These are phyloP conservation scores for Takifugu flavidus DNA, from an alignment of 2,113 vertebrate species.

Conservation along the genomic window DNA sequence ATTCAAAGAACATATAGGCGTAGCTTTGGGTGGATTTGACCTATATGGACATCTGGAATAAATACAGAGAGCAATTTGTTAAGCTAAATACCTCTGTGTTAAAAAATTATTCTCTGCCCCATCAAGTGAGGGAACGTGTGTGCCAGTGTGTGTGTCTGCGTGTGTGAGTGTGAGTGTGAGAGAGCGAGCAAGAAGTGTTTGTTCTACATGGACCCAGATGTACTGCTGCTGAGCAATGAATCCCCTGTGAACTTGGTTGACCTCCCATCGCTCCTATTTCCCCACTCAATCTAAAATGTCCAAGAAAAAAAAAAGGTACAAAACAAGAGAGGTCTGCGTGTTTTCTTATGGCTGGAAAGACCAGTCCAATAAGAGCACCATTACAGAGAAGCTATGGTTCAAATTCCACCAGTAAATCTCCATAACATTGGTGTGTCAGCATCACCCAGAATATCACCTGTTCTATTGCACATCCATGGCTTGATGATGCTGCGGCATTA, in stretches of 20 bases:
- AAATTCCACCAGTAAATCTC: no score
- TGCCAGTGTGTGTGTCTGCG: no score
- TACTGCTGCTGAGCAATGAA: constrained; percentile 31
- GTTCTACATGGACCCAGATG: constrained; percentile 18
- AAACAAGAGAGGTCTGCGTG: constrained; percentile 35
- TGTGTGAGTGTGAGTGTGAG: no score
- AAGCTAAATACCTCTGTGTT: constrained; percentile 22
- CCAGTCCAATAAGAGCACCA: no score
- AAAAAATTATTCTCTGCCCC: constrained; percentile 23
- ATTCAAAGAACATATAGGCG: constrained; percentile 52
- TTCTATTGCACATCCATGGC: background rate
- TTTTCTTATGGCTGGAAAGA: background rate
- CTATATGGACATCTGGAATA: constrained; percentile 36
- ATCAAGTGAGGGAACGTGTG: constrained; percentile 24
- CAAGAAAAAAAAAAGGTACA: constrained; percentile 24
- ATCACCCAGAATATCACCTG: no score
- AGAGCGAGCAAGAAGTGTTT: background rate
- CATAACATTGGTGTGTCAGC: no score
- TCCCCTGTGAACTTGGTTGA: constrained; percentile 54
- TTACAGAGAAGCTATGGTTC: no score
- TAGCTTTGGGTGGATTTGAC: constrained; percentile 28
- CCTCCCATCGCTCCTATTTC: constrained; percentile 54
- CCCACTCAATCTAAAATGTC: constrained; percentile 39
- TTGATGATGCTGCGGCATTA: background rate
- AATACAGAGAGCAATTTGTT: constrained; percentile 41